These are phyloP conservation scores for Sparidentex hasta DNA, from an alignment of 2,797 vertebrate genomes.

Conservation along the genomic window DNA sequence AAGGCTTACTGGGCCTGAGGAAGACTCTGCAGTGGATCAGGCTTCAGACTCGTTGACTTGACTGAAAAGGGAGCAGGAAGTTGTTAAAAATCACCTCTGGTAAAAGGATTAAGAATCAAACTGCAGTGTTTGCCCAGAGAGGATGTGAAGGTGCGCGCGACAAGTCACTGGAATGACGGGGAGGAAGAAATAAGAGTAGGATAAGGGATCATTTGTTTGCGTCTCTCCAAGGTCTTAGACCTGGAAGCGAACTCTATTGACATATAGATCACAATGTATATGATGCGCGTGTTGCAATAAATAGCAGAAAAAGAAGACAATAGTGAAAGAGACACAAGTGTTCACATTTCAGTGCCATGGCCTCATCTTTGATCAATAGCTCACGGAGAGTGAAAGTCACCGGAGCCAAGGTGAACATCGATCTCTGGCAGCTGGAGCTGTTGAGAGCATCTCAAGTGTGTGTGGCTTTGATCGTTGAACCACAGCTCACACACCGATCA, in stretches of 20 bases:
- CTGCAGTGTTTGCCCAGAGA: slow-evolving; percentile 47
- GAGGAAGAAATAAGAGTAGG: slow-evolving; percentile 21
- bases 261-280: neutral
- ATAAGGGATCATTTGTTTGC: slow-evolving; percentile 42
- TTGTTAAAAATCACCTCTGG: slow-evolving; percentile 76
- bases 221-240: slow-evolving; percentile 48
- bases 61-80: slow-evolving; percentile 65
- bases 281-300: neutral
- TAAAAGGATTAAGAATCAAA: slow-evolving; percentile 72
- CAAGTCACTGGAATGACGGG: slow-evolving; percentile 13
- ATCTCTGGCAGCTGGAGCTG: slow-evolving; percentile 58
- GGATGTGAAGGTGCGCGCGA: slow-evolving; percentile 36
- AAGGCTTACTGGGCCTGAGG: slow-evolving; percentile 84
- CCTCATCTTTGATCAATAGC: slow-evolving; percentile 63
- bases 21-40: slow-evolving; percentile 80
- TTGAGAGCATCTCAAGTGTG: slow-evolving; percentile 70
- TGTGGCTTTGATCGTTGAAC: slow-evolving; percentile 56
- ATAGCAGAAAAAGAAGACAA: slow-evolving; percentile 19
- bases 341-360: slow-evolving; percentile 35
- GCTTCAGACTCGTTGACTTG: slow-evolving; percentile 71
- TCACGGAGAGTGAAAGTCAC: slow-evolving; percentile 64
- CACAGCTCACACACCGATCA: slow-evolving; percentile 33
- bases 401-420: slow-evolving; percentile 78
- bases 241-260: slow-evolving; percentile 19
- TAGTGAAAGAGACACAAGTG: slow-evolving; percentile 30